Conservation (phyloP, 2,797 vertebrate genomes). For the Hippopotamyrus pictus region DNA sequence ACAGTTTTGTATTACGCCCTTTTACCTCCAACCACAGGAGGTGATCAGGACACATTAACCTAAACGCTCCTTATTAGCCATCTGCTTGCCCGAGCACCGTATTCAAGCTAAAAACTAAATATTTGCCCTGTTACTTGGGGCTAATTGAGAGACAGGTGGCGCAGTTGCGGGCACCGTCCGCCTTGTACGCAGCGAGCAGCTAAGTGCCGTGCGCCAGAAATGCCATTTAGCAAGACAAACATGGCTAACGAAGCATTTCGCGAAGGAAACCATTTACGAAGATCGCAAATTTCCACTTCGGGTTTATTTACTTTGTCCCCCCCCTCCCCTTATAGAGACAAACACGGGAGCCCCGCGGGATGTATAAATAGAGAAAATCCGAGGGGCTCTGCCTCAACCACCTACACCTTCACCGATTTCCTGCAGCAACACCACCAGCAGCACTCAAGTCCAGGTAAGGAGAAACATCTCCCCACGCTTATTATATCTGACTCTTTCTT, state of each 20-base stretch:
- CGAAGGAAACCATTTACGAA: not conserved
- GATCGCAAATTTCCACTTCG: slow-evolving; percentile 37
- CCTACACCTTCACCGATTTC: slow-evolving; percentile 31
- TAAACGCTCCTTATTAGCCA: slow-evolving; percentile 14
- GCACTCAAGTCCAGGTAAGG: slow-evolving; percentile 32
- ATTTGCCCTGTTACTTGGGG: slow-evolving; percentile 8
- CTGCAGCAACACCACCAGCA: slow-evolving; percentile 21
- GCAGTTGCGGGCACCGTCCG: not conserved
- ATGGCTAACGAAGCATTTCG: slow-evolving; percentile 28
- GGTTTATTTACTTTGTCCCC: slow-evolving; percentile 19
- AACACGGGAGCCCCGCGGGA: not conserved
- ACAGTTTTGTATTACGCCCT: not conserved
- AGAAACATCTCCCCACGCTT: not conserved
- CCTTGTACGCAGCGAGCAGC: not conserved
- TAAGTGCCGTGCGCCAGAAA: slow-evolving; percentile 16
- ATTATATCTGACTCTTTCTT: not conserved
- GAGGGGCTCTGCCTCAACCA: slow-evolving; percentile 42
- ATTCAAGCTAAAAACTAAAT: slow-evolving; percentile 9
- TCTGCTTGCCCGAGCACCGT: slow-evolving; percentile 9
- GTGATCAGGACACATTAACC: slow-evolving; percentile 14
- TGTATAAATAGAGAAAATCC: slow-evolving; percentile 44
- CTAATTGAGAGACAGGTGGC: slow-evolving; percentile 1
- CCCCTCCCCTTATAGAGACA: slow-evolving; percentile 28
- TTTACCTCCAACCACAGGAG: not conserved
- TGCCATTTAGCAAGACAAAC: slow-evolving; percentile 41